Evolutionary conservation across 2,888 invertebrate genomes (phyloP).

Genomic region (Lasioglossum pauxillum): DNA sequence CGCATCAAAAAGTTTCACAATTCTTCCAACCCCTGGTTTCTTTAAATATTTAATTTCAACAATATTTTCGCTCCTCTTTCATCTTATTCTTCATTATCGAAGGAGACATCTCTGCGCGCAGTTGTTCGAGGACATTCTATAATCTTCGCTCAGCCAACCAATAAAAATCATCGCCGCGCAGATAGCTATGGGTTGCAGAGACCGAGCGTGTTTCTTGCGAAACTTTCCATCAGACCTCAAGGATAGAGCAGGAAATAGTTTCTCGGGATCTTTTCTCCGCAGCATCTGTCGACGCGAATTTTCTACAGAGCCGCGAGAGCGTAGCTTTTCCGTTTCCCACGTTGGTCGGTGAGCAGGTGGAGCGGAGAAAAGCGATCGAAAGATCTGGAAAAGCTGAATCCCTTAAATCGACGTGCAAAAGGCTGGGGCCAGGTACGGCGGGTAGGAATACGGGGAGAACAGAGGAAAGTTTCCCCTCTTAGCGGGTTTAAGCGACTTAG

Average conservation of each 20-base stretch:
- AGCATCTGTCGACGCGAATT: slow-evolving; percentile 20
- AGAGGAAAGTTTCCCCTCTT: slow-evolving; percentile 26
- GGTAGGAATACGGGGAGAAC: not conserved
- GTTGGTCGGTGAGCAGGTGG: slow-evolving; percentile 22
- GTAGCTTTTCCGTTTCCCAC: slow-evolving; percentile 35
- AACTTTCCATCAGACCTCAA: slow-evolving; percentile 42
- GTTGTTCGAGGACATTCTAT: slow-evolving; percentile 3
- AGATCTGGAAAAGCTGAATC: not conserved
- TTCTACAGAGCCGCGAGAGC: not conserved
- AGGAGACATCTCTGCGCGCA: not conserved
- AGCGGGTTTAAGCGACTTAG: slow-evolving; percentile 63
- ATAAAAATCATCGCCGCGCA: slow-evolving; percentile 23
- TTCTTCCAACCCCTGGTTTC: not conserved
- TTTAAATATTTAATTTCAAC: not conserved
- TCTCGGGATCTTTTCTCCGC: slow-evolving; percentile 13
- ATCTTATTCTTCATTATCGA: not conserved
- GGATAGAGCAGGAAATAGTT: slow-evolving; percentile 35
- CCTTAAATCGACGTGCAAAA: slow-evolving; percentile 10
- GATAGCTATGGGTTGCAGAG: slow-evolving; percentile 15
- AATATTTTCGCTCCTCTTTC: not conserved
- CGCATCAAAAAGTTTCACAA: too few relatives aligned
- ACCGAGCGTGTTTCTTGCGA: slow-evolving; percentile 43
- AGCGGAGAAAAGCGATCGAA: not conserved
- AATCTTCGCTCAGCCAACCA: not conserved
- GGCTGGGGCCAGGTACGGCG: not conserved